Percentiles rank a stretch among this genome's conserved stretches.
These are phyloP conservation scores for Gnathonemus echidnorhynchus DNA, from an alignment of 2,113 vertebrate species.

Conservation along the genomic window DNA sequence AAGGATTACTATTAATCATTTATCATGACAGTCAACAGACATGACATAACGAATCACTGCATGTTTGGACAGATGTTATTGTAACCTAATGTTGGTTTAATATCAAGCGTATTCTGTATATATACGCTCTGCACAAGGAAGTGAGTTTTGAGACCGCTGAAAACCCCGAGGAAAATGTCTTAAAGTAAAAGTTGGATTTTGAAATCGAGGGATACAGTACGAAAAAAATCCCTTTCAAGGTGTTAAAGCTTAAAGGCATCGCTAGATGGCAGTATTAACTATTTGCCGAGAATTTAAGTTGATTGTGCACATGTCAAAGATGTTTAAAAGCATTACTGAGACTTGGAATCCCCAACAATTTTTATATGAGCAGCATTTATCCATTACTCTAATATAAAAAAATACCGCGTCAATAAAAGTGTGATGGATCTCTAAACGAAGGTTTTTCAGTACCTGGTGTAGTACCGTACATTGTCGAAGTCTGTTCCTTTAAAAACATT, in stretches of 20 bases:
- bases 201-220: not conserved
- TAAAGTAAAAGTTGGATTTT: not conserved
- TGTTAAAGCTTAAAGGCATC: not conserved
- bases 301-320: not conserved
- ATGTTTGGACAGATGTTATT: not conserved
- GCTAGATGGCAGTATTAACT: not conserved
- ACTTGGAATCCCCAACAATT: not conserved
- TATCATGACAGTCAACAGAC: not conserved
- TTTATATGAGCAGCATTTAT: not conserved
- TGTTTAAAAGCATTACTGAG: not conserved
- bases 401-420: not conserved
- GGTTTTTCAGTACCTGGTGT: not conserved
- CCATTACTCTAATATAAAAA: not conserved
- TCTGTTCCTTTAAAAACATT: not conserved
- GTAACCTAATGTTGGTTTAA: not conserved
- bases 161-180: not conserved
- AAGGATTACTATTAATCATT: not conserved
- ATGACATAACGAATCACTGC: not conserved
- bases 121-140: not conserved
- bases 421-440: not conserved
- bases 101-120: not conserved
- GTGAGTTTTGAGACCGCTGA: not conserved
- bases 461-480: not conserved
- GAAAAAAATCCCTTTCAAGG: not conserved
- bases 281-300: not conserved